These are phyloP conservation scores for Erethizon dorsatum DNA, from an alignment of 2,797 vertebrate species.

Conservation along the genomic window DNA sequence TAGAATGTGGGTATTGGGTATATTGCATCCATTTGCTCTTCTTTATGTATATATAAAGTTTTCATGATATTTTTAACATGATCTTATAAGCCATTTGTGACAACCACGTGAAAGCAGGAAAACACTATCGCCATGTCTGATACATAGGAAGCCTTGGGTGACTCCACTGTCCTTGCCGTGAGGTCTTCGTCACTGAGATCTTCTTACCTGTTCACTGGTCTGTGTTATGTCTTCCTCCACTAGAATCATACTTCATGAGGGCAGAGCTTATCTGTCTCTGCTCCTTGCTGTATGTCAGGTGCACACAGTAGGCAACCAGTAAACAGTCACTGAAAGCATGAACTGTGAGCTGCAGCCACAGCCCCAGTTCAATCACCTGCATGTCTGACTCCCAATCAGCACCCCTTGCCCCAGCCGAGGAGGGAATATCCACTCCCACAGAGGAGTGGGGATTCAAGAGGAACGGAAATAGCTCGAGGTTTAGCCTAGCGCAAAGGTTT, in stretches of 20 bases:
- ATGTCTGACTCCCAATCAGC: not conserved
- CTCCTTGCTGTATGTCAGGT: no score
- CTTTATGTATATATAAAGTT: not conserved
- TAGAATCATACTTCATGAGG: not conserved
- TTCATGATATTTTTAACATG: not conserved
- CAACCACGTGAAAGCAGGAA: not conserved
- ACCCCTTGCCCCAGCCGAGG: not conserved
- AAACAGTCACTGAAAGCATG: not conserved
- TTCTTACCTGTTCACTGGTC: not conserved
- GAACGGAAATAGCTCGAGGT: not conserved
- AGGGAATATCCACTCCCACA: not conserved
- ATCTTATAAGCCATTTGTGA: not conserved
- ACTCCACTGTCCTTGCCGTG: no score
- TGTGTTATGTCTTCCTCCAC: not conserved
- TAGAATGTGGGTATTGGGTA: not conserved
- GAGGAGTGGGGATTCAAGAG: not conserved
- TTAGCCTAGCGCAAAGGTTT: not conserved
- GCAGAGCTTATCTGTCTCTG: not conserved
- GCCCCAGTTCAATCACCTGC: not conserved
- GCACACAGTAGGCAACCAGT: not conserved
- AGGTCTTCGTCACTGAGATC: not conserved
- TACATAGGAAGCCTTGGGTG: not conserved
- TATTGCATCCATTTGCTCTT: not conserved
- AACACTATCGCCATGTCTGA: not conserved
- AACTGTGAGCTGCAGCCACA: not conserved